Evolutionary conservation across 2,113 vertebrate genomes (phyloP), one percentile per base, ranked within the genome.

Genomic region (Anolis sagrei): DNA sequence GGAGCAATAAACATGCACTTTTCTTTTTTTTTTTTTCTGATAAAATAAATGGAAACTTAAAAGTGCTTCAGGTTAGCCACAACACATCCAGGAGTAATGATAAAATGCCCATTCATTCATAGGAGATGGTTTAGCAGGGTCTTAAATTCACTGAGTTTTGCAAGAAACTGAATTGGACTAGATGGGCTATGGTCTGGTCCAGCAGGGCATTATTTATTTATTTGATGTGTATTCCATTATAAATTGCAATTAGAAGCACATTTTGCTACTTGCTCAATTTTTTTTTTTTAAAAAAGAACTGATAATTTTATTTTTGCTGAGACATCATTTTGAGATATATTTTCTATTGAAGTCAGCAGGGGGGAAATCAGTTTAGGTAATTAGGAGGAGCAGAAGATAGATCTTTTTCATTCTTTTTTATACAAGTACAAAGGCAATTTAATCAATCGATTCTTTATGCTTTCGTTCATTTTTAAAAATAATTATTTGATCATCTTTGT

Each of bases 71-170:
- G 11, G 25, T 66, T 66, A 58, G 36, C 32, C 34, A 58, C 51
- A 83, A 44, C 70, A 44, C 74, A 7, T n/a, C 81, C 81, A 61
- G 14, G 36, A 54, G 39, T 62, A 54, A 74, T 44, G 69, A 74
- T 82, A 39, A 74, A 58, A 74, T 21, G 3, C 44, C 51, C 23
- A 29, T 83, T 74, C 18, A 83, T 61, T 44, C 34, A 34, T 39
- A n/a, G 27, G 44, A 58, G 14, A 89, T 91, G 89, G 91, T 87
- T 44, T 23, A 91, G 44, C 13, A 62, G 81, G 39, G 32, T 61
- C 62, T 44, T 36, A 44, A 16, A 68, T 48, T 58, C 54, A 4
- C 32, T 62, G 32, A 32, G 54, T 54, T 62, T 32, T 79, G 54
- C 14, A 29, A 54, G 32, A 62, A 39, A 79, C 54, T 25, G 76